These are phyloP conservation scores for Bursaphelenchus okinawaensis DNA, from an alignment of 2,888 invertebrate genomes.

Conservation along the genomic window DNA sequence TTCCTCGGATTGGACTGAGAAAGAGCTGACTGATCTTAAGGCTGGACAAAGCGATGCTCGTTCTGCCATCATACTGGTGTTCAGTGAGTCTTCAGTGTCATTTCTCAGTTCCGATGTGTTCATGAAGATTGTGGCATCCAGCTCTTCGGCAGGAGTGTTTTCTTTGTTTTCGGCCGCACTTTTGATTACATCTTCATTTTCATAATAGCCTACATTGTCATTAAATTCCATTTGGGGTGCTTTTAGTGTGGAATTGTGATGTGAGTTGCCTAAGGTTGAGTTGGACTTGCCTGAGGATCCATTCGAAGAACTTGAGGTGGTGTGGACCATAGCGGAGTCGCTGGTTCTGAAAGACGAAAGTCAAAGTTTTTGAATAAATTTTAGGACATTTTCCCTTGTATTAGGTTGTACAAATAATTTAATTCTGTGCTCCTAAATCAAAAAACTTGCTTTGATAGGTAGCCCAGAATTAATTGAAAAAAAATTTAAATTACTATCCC, in stretches of 20 bases:
- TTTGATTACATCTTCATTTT: background rate
- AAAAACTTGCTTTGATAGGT: no score
- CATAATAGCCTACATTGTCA: background rate
- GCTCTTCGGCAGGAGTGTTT: background rate
- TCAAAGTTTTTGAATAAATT: no score
- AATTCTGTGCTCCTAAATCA: no score
- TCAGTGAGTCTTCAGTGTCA: background rate
- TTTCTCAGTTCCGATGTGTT: background rate
- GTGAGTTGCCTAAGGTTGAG: background rate
- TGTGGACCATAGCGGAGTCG: background rate
- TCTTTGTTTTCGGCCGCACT: background rate
- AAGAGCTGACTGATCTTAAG: background rate
- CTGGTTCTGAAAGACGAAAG: background rate
- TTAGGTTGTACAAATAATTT: no score
- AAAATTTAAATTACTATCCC: no score
- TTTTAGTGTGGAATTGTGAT: background rate
- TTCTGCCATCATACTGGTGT: background rate
- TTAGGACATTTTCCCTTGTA: no score
- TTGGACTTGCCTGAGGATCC: background rate
- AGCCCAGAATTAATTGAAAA: no score
- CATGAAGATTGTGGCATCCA: background rate
- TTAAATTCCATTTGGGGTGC: background rate
- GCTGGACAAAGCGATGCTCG: background rate
- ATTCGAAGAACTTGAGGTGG: background rate
- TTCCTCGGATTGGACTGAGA: background rate